A percentile compares a stretch with the other conserved stretches of the same genome.
These are phyloP conservation scores for Ceyx cyanopectus DNA, from an alignment of 2,113 vertebrate species.

Conservation along the genomic window DNA sequence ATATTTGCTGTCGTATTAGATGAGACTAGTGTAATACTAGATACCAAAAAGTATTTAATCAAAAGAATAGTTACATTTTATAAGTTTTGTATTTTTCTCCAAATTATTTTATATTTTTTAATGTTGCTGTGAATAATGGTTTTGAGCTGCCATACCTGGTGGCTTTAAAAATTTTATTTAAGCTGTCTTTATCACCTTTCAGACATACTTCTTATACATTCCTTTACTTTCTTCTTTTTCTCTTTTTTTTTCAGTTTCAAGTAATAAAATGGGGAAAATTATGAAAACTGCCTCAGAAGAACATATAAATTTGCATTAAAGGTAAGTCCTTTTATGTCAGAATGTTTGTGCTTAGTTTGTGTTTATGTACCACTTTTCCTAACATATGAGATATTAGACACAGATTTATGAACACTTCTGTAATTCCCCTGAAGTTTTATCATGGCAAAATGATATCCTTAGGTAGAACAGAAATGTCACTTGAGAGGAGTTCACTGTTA, in stretches of 20 bases:
- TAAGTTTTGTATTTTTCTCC: neutral
- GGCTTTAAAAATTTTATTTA: neutral
- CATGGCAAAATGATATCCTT: constrained; percentile 39
- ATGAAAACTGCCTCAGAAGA: neutral
- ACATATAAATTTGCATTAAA: neutral
- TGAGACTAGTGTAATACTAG: neutral
- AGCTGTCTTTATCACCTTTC: neutral
- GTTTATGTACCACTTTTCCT: neutral
- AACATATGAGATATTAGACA: neutral
- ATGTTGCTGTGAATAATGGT: neutral
- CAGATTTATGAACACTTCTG: constrained; percentile 34
- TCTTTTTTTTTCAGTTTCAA: neutral
- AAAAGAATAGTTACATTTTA: neutral
- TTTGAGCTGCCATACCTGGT: neutral
- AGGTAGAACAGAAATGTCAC: constrained; percentile 47
- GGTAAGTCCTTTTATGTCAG: neutral
- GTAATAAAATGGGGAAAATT: neutral
- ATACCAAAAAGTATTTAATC: neutral
- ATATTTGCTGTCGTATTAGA: neutral
- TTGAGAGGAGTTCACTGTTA: constrained; percentile 19
- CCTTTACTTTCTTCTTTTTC: neutral
- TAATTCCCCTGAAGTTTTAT: constrained; percentile 10
- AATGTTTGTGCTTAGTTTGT: neutral
- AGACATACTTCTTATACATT: neutral
- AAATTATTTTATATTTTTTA: neutral